phyloP scores from a whole-genome alignment of 2,888 invertebrate species.

The Lathronympha strigana region DNA sequence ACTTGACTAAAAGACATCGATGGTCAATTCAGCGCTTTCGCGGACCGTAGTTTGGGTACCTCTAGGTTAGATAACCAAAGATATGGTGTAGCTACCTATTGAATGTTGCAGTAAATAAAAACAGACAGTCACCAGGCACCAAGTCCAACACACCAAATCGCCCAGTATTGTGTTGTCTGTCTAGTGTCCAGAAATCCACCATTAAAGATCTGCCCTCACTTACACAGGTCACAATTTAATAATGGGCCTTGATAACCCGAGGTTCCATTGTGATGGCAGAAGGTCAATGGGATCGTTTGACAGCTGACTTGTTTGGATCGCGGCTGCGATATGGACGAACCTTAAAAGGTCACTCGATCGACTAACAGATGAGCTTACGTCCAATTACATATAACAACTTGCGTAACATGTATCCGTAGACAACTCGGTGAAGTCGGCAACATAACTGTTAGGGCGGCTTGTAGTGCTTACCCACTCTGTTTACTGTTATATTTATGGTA shows the following conservation, averaged over 20 bases:
- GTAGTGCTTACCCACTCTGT: neutral
- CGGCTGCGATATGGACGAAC: constrained; percentile 47
- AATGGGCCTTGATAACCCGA: constrained; percentile 34
- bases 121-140: too few species aligned
- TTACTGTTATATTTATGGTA: constrained; percentile 8
- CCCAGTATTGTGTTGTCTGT: neutral
- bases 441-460: constrained; percentile 20
- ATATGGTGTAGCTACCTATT: too few species aligned
- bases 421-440: constrained; percentile 34
- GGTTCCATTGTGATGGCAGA: constrained; percentile 40
- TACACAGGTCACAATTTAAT: constrained; percentile 34
- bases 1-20: too few species aligned
- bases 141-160: too few species aligned
- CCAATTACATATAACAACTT: constrained; percentile 59
- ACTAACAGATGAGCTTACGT: constrained; percentile 50
- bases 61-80: too few species aligned
- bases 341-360: constrained; percentile 47
- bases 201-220: constrained; percentile 26
- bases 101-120: too few species aligned
- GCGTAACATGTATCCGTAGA: constrained; percentile 42
- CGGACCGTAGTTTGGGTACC: too few species aligned
- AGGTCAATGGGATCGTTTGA: constrained; percentile 50
- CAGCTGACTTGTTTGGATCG: constrained; percentile 46
- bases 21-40: too few species aligned
- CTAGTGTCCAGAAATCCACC: neutral